These are phyloP conservation scores for Tipula unca DNA, from an alignment of 2,888 invertebrate species.

Conservation along the genomic window DNA sequence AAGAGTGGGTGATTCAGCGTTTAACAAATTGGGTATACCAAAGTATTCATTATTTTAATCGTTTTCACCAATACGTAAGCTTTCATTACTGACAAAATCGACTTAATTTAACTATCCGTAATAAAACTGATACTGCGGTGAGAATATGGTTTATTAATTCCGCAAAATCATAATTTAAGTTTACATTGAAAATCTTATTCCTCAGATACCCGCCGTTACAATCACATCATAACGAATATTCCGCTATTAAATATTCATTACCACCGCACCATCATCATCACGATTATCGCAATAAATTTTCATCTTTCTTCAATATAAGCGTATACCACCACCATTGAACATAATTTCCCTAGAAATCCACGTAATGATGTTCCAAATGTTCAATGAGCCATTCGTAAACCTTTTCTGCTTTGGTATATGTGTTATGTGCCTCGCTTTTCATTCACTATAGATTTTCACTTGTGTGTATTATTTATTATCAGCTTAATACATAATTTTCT, in stretches of 20 bases:
- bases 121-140: too few relatives aligned
- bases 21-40: too few relatives aligned
- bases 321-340: not conserved
- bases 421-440: not conserved
- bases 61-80: too few relatives aligned
- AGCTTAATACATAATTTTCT: not conserved
- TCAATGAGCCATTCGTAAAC: not conserved
- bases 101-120: too few relatives aligned
- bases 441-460: not conserved
- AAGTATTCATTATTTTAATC: too few relatives aligned
- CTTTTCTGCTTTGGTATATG: not conserved
- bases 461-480: not conserved
- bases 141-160: too few relatives aligned
- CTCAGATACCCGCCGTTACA: too few relatives aligned
- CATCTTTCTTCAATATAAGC: not conserved
- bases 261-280: not conserved
- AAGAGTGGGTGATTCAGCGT: too few relatives aligned
- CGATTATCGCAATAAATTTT: not conserved
- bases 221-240: not conserved
- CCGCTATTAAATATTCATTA: not conserved
- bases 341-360: not conserved
- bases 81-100: too few relatives aligned
- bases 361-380: not conserved
- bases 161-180: too few relatives aligned
- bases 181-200: too few relatives aligned